Percentiles rank a stretch among this genome's conserved stretches.
phyloP scores from a whole-genome alignment of 2,888 invertebrate genomes.

The Iselma pallidipennis region DNA sequence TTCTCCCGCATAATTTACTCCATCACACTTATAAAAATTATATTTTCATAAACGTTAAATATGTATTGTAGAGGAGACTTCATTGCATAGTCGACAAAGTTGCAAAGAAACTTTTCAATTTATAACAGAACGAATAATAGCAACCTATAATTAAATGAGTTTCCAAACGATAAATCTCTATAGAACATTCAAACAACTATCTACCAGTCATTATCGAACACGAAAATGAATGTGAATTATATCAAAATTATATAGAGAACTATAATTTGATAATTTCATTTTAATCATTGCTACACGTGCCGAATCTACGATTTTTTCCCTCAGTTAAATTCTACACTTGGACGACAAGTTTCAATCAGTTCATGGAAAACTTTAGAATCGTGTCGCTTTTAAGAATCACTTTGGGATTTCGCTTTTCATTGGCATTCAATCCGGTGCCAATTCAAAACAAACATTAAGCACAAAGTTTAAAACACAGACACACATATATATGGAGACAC shows the following conservation, averaged over 20 bases:
- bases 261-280: no score
- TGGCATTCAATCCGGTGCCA: background rate
- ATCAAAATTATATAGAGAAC: no score
- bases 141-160: background rate
- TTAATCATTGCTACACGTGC: no score
- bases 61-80: no score
- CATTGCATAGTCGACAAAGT: background rate
- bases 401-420: background rate
- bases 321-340: no score
- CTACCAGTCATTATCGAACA: no score
- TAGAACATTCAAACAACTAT: background rate
- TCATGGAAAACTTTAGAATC: background rate
- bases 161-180: background rate
- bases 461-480: slow-evolving; percentile 13
- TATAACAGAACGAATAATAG: background rate
- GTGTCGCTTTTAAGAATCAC: background rate
- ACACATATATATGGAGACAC: background rate
- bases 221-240: no score
- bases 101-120: background rate
- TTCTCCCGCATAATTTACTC: no score
- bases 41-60: no score
- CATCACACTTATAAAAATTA: no score
- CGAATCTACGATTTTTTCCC: no score
- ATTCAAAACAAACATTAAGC: slow-evolving; percentile 19
- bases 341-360: background rate